Conservation (phyloP, 2,797 vertebrate genomes). For the Gila robusta region DNA sequence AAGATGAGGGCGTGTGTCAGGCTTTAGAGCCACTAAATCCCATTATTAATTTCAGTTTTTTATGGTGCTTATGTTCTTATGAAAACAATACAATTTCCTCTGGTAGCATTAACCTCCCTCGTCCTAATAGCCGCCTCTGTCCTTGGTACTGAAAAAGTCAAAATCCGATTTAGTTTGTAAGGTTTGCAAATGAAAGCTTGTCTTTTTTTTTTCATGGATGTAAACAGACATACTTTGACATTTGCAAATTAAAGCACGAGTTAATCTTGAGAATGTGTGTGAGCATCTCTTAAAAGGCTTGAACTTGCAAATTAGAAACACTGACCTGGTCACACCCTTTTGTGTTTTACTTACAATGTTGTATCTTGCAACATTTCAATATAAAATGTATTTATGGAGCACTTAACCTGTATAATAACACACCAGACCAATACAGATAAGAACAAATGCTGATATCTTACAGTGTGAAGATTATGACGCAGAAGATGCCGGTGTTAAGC, state of each 20-base stretch:
- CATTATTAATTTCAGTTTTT: conserved; percentile 56
- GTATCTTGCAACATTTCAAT: not conserved
- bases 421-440: too few relatives aligned
- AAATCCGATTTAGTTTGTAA: conserved; percentile 34
- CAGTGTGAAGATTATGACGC: conserved; percentile 35
- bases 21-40: conserved; percentile 51
- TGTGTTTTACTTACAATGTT: not conserved
- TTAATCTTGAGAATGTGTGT: not conserved
- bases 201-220: conserved; percentile 25
- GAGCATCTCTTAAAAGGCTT: not conserved
- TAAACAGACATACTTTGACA: not conserved
- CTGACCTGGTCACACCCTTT: not conserved
- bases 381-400: not conserved
- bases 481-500: not conserved
- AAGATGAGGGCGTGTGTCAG: not conserved
- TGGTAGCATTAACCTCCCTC: conserved; percentile 51
- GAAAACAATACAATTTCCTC: conserved; percentile 57
- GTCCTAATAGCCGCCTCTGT: conserved; percentile 50
- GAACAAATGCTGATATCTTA: too few relatives aligned
- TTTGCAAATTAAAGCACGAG: not conserved
- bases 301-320: not conserved
- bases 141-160: conserved; percentile 59
- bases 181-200: conserved; percentile 51
- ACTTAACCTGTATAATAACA: conserved; percentile 10
- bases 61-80: conserved; percentile 60